A percentile compares a stretch with the other conserved stretches of the same genome.
These are phyloP conservation scores for Maccullochella peelii DNA, from an alignment of 2,113 vertebrate species.

Conservation along the genomic window DNA sequence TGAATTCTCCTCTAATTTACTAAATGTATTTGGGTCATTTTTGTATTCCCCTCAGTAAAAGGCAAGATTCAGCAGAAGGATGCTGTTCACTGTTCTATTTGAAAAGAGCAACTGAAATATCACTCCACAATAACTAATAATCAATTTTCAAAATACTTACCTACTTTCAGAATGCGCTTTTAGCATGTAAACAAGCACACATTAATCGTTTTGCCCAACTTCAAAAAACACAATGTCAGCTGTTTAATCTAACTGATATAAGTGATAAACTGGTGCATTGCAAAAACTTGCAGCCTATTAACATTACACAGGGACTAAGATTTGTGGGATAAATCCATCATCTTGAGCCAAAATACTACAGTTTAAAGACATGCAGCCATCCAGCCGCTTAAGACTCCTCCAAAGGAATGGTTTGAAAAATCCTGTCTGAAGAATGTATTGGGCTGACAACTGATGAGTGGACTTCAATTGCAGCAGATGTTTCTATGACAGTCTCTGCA, in stretches of 20 bases:
- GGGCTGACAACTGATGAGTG: slow-evolving; percentile 49
- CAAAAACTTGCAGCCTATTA: neutral
- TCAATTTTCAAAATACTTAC: neutral
- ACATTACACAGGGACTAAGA: slow-evolving; percentile 13
- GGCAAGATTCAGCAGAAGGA: slow-evolving; percentile 1
- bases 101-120: neutral
- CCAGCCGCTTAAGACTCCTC: neutral
- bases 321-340: slow-evolving; percentile 9
- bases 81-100: neutral
- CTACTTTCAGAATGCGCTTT: neutral
- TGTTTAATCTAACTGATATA: neutral
- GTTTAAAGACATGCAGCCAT: slow-evolving; percentile 15
- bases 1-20: slow-evolving; percentile 10
- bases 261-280: neutral
- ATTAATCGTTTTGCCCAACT: neutral
- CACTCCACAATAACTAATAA: neutral
- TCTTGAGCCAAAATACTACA: slow-evolving; percentile 21
- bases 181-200: neutral
- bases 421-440: slow-evolving; percentile 40
- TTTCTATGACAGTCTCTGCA: slow-evolving; percentile 49
- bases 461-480: slow-evolving; percentile 56
- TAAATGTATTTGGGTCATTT: slow-evolving; percentile 5
- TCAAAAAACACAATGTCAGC: neutral
- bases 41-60: slow-evolving; percentile 1
- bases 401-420: slow-evolving; percentile 24